Base-by-base conservation (phyloP, 1,140 invertebrate genomes). In the Plutomurus gul region DNA sequence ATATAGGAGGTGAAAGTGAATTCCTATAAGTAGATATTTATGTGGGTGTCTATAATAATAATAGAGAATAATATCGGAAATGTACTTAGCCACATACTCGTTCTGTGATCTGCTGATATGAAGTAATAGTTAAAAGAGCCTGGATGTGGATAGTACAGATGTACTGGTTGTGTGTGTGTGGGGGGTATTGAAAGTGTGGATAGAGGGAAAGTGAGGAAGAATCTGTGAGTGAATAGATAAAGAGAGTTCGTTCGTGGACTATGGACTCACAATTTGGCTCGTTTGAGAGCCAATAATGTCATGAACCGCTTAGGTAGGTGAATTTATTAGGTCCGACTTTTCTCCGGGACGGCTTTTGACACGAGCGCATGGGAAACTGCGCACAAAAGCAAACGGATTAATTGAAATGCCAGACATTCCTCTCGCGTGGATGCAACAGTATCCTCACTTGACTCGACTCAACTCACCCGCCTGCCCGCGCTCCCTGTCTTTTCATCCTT, bases 211-310 rank as follows among this genome's bases (percentile, higher is more conserved):
- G n/a, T 60, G 18, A 33, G 27, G 56, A 65, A 36, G 56, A 60
- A 33, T 60, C 3, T 27, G 25, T 33, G 56, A 36, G 56, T 13
- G 56, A 27, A 27, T 65, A 6, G 13, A 49, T 49, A 49, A 20
- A 60, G 30, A 60, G 56, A 60, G 25, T 60, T 7, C 1, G 30
- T 30, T 27, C 20, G 13, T 11, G 10, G 18, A 37, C 20, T 36
- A 40, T 40, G 36, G 65, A 40, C 37, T 37, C 13, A 71, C n/a
- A 72, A 43, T 72, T 39, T 72, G 70, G 27, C 70, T 65, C 46
- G 77, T 79, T 79, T 75, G 56, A 80, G 79, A 80, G 79, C 79
- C 79, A 81, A 81, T 81, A 81, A 81, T 77, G 79, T 81, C 79
- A 81, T 81, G 79, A 77, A 77, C 79, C 79, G 79, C 46, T 77